Evolutionary conservation across 2,797 vertebrate species (phyloP).

Genomic region (Poecilia gillii): DNA sequence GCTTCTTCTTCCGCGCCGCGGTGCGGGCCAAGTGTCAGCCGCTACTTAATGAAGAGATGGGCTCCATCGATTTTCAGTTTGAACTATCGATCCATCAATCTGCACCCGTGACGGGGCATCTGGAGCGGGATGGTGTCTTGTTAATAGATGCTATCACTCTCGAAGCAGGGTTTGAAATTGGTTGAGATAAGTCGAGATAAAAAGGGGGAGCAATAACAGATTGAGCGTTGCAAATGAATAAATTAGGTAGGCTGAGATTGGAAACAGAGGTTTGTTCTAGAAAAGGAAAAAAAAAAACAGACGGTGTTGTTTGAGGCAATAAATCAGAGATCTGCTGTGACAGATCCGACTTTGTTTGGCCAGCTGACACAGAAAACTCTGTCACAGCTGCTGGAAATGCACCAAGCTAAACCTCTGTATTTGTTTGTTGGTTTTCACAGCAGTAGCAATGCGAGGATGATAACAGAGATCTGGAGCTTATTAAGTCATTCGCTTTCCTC

Average conservation of each 20-base stretch:
- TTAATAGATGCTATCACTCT: slow-evolving; percentile 53
- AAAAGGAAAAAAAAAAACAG: slow-evolving; percentile 6
- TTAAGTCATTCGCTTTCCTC: background rate
- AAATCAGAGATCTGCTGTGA: slow-evolving; percentile 51
- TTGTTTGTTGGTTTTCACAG: slow-evolving; percentile 1
- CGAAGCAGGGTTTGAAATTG: slow-evolving; percentile 26
- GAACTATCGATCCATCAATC: slow-evolving; percentile 66
- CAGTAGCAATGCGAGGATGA: slow-evolving; percentile 13
- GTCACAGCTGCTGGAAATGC: slow-evolving; percentile 29
- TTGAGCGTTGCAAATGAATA: slow-evolving; percentile 5
- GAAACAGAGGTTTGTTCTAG: slow-evolving; percentile 37
- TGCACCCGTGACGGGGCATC: slow-evolving; percentile 16
- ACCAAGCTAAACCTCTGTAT: slow-evolving; percentile 12
- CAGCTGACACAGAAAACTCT: slow-evolving; percentile 39
- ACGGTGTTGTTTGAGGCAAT: slow-evolving; percentile 42
- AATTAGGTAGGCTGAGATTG: slow-evolving; percentile 13
- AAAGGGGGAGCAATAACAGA: slow-evolving; percentile 9
- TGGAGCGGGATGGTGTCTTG: slow-evolving; percentile 33
- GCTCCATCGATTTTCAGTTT: slow-evolving; percentile 72
- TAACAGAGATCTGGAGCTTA: slow-evolving; percentile 2
- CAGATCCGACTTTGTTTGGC: slow-evolving; percentile 51
- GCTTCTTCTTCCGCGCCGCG: slow-evolving; percentile 9
- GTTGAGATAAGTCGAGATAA: slow-evolving; percentile 7
- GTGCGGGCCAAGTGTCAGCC: slow-evolving; percentile 46
- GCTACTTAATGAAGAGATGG: slow-evolving; percentile 64